A percentile compares a stretch with the other conserved stretches of the same genome.
phyloP scores from a whole-genome alignment of 2,888 invertebrate genomes.

The Microplitis manilae region DNA sequence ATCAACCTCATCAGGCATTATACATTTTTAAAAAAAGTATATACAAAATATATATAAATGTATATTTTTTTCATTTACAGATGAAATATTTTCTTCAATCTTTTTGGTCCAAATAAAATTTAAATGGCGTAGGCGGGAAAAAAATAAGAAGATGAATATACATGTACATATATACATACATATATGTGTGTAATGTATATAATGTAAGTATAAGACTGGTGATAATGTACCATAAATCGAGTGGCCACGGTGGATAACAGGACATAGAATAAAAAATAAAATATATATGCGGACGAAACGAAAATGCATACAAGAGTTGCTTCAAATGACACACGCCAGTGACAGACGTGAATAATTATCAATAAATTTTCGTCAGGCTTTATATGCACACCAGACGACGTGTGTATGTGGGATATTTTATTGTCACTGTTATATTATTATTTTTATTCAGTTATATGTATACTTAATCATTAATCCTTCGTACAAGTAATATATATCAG shows the following conservation, averaged over 20 bases:
- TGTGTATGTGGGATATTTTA: slow-evolving; percentile 13
- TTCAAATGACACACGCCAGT: slow-evolving; percentile 28
- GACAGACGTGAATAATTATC: slow-evolving; percentile 43
- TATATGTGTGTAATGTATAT: neutral
- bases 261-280: slow-evolving; percentile 29
- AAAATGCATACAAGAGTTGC: slow-evolving; percentile 39
- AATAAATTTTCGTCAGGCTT: slow-evolving; percentile 44
- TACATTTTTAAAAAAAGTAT: neutral
- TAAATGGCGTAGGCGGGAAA: slow-evolving; percentile 12
- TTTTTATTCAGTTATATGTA: neutral
- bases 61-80: no score
- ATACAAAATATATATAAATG: neutral
- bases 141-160: slow-evolving; percentile 9
- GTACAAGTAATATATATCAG: neutral
- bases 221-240: slow-evolving; percentile 49
- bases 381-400: slow-evolving; percentile 23
- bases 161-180: no score
- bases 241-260: slow-evolving; percentile 38
- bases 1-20: slow-evolving; percentile 51
- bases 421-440: neutral
- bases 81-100: no score
- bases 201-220: neutral
- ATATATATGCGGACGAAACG: slow-evolving; percentile 10
- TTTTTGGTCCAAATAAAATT: slow-evolving; percentile 4
- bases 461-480: neutral